A percentile compares a stretch with the other conserved stretches of the same genome.
phyloP scores from a whole-genome alignment of 2,113 vertebrate genomes.

The Hippocampus guttulatus region DNA sequence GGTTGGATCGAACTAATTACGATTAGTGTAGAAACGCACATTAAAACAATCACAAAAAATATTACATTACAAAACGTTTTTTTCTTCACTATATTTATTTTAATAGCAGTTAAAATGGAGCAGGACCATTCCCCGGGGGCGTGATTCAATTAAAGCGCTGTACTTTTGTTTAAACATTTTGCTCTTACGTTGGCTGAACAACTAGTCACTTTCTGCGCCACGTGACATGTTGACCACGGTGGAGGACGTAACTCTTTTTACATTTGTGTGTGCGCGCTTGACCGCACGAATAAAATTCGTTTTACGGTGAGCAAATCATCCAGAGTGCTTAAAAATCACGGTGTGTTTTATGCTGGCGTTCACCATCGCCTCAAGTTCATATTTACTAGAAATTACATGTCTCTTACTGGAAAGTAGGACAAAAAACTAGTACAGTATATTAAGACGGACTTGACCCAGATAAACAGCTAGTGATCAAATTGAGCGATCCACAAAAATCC shows the following conservation, averaged over 20 bases:
- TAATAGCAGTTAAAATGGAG: no score
- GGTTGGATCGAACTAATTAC: no score
- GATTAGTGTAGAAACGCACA: background rate
- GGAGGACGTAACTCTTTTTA: background rate
- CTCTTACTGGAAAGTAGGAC: constrained; percentile 27
- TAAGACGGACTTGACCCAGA: no score
- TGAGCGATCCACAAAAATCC: no score
- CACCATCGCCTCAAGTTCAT: constrained; percentile 20
- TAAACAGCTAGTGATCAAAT: no score
- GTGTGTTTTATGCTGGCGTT: constrained; percentile 9
- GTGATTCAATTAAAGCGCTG: no score
- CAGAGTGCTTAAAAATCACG: constrained; percentile 4
- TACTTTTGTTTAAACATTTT: no score
- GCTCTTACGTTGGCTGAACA: background rate
- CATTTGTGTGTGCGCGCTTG: constrained; percentile 17
- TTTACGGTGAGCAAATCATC: constrained; percentile 35
- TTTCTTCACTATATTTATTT: no score
- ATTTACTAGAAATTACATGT: constrained; percentile 54
- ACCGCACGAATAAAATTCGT: constrained; percentile 29
- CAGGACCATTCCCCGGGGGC: no score
- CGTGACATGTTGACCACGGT: background rate
- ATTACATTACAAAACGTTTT: no score
- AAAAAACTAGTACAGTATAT: no score
- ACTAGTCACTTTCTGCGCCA: background rate
- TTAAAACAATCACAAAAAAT: background rate